phyloP scores from a whole-genome alignment of 2,888 invertebrate genomes.

The Eupithecia exiguata region DNA sequence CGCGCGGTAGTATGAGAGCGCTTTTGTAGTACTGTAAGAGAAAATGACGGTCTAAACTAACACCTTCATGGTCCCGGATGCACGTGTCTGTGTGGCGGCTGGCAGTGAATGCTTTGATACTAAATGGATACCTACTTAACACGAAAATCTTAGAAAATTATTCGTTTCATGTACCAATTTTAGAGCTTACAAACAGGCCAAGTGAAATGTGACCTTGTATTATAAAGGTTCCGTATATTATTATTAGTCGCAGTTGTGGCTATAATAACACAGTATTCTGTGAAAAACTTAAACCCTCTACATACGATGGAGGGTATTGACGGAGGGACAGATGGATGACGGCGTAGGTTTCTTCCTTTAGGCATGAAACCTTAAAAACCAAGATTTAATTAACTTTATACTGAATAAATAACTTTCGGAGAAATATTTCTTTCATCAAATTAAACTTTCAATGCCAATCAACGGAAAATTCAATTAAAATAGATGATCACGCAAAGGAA shows the following conservation, averaged over 20 bases:
- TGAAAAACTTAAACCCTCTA: background rate
- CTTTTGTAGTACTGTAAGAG: background rate
- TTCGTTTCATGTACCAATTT: no score
- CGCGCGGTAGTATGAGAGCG: no score
- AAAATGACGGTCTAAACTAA: background rate
- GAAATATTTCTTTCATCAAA: conserved; percentile 13
- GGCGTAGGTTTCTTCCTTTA: background rate
- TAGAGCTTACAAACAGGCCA: no score
- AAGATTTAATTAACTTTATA: conserved; percentile 1
- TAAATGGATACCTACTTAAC: no score
- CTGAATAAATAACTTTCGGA: conserved; percentile 3
- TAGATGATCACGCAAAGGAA: conserved; percentile 9
- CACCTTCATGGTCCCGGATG: no score
- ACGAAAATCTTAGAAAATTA: no score
- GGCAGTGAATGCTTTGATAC: no score
- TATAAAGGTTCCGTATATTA: no score
- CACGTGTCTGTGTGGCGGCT: no score
- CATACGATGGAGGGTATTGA: background rate
- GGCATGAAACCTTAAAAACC: background rate
- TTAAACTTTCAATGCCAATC: conserved; percentile 23
- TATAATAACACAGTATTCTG: background rate
- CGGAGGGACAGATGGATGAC: background rate
- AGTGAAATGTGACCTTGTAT: no score
- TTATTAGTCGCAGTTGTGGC: no score
- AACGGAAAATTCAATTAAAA: conserved; percentile 23